Evolutionary conservation across 1,140 invertebrate genomes (phyloP).

Genomic region (Dermatophagoides farinae): DNA sequence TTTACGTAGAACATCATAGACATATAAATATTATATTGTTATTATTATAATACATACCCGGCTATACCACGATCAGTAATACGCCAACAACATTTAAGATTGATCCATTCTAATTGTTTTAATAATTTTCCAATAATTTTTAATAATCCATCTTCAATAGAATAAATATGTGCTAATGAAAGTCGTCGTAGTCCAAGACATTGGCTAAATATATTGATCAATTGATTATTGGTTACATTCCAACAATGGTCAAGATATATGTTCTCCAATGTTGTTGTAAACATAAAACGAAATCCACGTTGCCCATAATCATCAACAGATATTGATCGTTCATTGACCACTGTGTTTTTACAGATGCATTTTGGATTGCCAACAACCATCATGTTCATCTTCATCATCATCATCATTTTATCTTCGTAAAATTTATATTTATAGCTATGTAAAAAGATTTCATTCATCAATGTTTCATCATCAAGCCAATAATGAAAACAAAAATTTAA

Average conservation of each 20-base stretch:
- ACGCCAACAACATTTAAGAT: constrained; percentile 26
- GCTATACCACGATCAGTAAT: constrained; percentile 25
- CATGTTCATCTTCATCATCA: no score
- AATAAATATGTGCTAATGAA: constrained; percentile 26
- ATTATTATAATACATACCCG: no score
- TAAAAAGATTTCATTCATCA: constrained; percentile 21
- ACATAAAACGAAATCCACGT: no score
- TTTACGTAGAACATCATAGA: no score
- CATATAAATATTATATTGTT: no score
- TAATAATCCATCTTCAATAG: constrained; percentile 24
- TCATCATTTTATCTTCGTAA: no score
- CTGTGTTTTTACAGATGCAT: no score
- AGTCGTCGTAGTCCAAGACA: constrained; percentile 23
- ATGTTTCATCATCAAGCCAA: constrained; percentile 23
- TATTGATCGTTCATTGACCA: no score
- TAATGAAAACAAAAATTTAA: constrained; percentile 24
- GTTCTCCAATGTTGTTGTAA: constrained; percentile 20
- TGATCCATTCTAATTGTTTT: constrained; percentile 22
- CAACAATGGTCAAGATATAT: constrained; percentile 27
- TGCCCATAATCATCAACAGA: no score
- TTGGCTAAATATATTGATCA: constrained; percentile 20
- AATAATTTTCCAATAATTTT: constrained; percentile 20
- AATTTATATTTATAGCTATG: constrained; percentile 20
- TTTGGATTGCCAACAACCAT: no score
- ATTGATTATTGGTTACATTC: constrained; percentile 25